Evolutionary conservation across 2,797 vertebrate species (phyloP).

Genomic region (Danio choprae): DNA sequence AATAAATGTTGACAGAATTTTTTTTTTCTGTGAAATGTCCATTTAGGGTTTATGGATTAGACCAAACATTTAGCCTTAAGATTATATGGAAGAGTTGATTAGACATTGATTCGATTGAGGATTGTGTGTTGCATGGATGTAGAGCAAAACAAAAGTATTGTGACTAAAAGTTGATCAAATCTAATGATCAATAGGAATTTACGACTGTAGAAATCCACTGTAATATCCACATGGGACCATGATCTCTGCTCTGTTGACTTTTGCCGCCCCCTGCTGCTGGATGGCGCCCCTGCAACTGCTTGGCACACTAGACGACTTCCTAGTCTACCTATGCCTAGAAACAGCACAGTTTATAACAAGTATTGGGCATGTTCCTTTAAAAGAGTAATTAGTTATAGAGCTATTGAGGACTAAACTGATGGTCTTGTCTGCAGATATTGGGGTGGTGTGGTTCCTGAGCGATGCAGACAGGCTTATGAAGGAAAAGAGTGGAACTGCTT

Average conservation of each 20-base stretch:
- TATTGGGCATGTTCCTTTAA: too few species aligned
- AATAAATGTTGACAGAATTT: too few species aligned
- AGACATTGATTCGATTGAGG: not conserved
- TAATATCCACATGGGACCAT: too few species aligned
- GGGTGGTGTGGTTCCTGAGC: constrained; percentile 91
- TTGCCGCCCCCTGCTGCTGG: too few species aligned
- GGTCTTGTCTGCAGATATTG: constrained; percentile 83
- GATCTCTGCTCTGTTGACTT: too few species aligned
- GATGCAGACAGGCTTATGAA: constrained; percentile 87
- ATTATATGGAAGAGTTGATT: not conserved
- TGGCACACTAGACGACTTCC: too few species aligned
- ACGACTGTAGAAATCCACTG: not conserved
- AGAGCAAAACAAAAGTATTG: not conserved
- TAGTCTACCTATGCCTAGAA: too few species aligned
- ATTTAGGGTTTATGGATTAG: not conserved
- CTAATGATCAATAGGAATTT: not conserved
- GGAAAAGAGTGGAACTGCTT: constrained; percentile 99
- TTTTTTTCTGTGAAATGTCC: too few species aligned
- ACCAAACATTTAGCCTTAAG: not conserved
- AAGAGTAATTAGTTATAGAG: too few species aligned
- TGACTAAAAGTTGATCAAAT: not conserved
- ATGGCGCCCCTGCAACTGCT: too few species aligned
- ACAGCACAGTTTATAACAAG: too few species aligned
- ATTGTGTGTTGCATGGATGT: not conserved
- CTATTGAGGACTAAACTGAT: not conserved